phyloP scores from a whole-genome alignment of 2,797 vertebrate genomes.

The Melanotaenia boesemani region DNA sequence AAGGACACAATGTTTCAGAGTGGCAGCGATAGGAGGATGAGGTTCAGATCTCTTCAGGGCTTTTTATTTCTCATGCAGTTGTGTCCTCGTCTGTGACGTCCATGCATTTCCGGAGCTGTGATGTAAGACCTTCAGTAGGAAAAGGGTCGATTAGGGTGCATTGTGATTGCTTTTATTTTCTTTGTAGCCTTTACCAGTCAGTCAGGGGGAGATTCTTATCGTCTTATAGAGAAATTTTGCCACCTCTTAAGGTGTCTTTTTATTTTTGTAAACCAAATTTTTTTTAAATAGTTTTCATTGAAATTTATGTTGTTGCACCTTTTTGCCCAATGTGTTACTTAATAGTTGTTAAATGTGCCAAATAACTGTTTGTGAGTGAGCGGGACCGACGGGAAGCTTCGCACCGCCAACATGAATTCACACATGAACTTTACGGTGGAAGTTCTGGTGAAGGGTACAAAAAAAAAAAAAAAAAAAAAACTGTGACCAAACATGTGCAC shows the following conservation, averaged over 20 bases:
- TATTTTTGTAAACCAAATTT: conserved; percentile 82
- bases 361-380: conserved; percentile 76
- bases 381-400: conserved; percentile 60
- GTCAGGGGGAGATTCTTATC: conserved; percentile 48
- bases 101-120: conserved; percentile 67
- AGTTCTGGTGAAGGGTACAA: conserved; percentile 50
- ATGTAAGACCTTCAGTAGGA: conserved; percentile 54
- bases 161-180: conserved; percentile 31
- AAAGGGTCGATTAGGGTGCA: conserved; percentile 41
- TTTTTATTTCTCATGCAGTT: conserved; percentile 69
- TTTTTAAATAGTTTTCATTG: conserved; percentile 72
- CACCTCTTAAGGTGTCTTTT: conserved; percentile 73
- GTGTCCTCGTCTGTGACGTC: conserved; percentile 63
- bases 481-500: conserved; percentile 68
- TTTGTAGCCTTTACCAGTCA: conserved; percentile 71
- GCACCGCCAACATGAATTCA: no score
- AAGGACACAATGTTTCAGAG: conserved; percentile 45
- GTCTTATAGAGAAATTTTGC: conserved; percentile 72
- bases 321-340: conserved; percentile 78
- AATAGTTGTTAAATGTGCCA: conserved; percentile 82
- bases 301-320: conserved; percentile 79
- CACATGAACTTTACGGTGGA: no score
- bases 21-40: background rate
- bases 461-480: no score
- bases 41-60: conserved; percentile 65